A percentile compares a stretch with the other conserved stretches of the same genome.
Conservation (phyloP, 2,888 invertebrate genomes). For the Agrilus cyanescens region DNA sequence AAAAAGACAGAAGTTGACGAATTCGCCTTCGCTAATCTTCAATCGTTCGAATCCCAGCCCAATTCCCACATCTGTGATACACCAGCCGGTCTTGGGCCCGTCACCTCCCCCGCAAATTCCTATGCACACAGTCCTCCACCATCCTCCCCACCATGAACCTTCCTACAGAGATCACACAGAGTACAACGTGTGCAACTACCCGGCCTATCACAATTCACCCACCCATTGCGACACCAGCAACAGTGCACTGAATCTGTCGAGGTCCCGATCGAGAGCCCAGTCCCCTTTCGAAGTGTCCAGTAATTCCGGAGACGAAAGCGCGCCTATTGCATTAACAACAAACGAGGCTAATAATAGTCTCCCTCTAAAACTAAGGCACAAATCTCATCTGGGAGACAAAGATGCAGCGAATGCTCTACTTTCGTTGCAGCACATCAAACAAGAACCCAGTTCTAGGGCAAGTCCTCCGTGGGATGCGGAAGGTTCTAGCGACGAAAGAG, state of each 20-base stretch:
- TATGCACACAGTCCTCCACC: conserved; percentile 41
- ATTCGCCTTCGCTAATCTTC: conserved; percentile 42
- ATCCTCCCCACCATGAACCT: conserved; percentile 37
- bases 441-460: conserved; percentile 68
- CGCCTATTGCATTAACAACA: conserved; percentile 31
- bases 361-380: conserved; percentile 84
- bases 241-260: conserved; percentile 62
- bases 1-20: conserved; percentile 53
- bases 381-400: conserved; percentile 80
- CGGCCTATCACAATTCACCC: conserved; percentile 20
- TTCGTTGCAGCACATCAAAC: conserved; percentile 76
- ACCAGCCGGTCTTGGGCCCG: conserved; percentile 40
- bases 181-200: conserved; percentile 32
- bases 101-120: conserved; percentile 42
- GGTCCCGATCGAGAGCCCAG: conserved; percentile 37
- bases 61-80: conserved; percentile 49
- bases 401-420: conserved; percentile 73
- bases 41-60: conserved; percentile 40
- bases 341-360: conserved; percentile 63
- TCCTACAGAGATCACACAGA: conserved; percentile 38
- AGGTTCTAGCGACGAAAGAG: conserved; percentile 81
- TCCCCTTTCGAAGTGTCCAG: conserved; percentile 76
- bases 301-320: conserved; percentile 51
- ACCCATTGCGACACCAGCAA: conserved; percentile 35
- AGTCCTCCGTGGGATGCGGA: conserved; percentile 82